Evolutionary conservation across 1,140 invertebrate genomes (phyloP).

Genomic region (Cotesia chilonis): DNA sequence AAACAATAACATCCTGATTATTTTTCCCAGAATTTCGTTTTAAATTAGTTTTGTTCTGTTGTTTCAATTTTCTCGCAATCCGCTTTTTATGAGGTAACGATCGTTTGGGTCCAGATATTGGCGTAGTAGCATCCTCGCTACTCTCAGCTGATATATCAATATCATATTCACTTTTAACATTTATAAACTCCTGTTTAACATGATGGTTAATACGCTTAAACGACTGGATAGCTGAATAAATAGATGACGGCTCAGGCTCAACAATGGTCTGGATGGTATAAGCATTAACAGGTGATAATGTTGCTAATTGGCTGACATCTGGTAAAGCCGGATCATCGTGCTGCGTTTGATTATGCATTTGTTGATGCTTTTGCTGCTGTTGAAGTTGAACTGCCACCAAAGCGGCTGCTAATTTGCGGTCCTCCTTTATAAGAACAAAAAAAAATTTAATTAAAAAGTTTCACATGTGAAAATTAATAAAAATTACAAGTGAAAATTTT

Average conservation of each 20-base stretch:
- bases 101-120: conserved; percentile 59
- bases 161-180: conserved; percentile 62
- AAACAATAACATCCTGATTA: conserved; percentile 26
- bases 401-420: conserved; percentile 66
- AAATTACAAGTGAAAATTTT: no score
- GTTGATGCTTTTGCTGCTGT: conserved; percentile 61
- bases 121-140: conserved; percentile 52
- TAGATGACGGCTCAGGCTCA: conserved; percentile 47
- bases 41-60: conserved; percentile 54
- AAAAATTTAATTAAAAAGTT: no score
- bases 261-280: conserved; percentile 60
- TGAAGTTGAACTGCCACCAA: conserved; percentile 66
- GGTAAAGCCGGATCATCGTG: conserved; percentile 53
- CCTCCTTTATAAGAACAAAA: conserved; percentile 53
- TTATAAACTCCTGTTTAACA: conserved; percentile 60
- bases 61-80: conserved; percentile 68
- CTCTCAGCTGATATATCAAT: conserved; percentile 57
- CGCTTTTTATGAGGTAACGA: conserved; percentile 69
- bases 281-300: conserved; percentile 54
- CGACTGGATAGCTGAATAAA: conserved; percentile 15
- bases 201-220: conserved; percentile 55
- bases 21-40: conserved; percentile 35
- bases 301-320: conserved; percentile 58
- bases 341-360: conserved; percentile 44
- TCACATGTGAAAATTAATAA: no score